phyloP scores from a whole-genome alignment of 2,797 vertebrate genomes.

The Hoplostethus mediterraneus region DNA sequence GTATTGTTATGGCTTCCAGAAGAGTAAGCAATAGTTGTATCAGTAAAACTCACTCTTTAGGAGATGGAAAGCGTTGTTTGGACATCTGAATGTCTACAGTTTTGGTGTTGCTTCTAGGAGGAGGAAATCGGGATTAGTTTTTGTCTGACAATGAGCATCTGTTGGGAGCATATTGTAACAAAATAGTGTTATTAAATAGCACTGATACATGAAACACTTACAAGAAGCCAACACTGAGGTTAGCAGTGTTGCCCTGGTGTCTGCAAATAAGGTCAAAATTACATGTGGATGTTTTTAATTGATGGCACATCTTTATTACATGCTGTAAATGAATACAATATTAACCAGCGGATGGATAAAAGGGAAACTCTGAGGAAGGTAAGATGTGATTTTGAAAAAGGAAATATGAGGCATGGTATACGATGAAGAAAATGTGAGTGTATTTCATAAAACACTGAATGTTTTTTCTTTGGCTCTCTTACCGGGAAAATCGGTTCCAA shows the following conservation, averaged over 20 bases:
- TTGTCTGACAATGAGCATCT: not conserved
- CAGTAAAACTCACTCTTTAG: conserved; percentile 45
- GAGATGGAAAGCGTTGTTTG: conserved; percentile 48
- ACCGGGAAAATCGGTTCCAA: conserved; percentile 11
- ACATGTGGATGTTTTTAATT: too few relatives aligned
- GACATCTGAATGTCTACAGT: not conserved
- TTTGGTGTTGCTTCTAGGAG: conserved; percentile 21
- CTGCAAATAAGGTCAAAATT: conserved; percentile 23
- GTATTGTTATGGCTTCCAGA: not conserved
- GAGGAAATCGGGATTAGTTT: conserved; percentile 8
- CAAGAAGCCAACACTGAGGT: conserved; percentile 33
- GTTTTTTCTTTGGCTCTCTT: not conserved
- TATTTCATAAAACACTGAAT: not conserved
- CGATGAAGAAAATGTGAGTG: not conserved
- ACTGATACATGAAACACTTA: conserved; percentile 31
- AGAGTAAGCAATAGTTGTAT: not conserved
- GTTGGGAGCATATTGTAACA: not conserved
- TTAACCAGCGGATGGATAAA: too few relatives aligned
- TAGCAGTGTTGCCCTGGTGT: conserved; percentile 8
- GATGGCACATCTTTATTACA: too few relatives aligned
- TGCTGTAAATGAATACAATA: too few relatives aligned
- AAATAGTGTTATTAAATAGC: not conserved
- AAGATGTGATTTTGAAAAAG: not conserved
- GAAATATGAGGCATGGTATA: not conserved
- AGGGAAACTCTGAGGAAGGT: conserved; percentile 2